Evolutionary conservation across 2,888 invertebrate species (phyloP), one percentile per base, ranked within the genome.

Genomic region (Dyspetes luteomarginatus): DNA sequence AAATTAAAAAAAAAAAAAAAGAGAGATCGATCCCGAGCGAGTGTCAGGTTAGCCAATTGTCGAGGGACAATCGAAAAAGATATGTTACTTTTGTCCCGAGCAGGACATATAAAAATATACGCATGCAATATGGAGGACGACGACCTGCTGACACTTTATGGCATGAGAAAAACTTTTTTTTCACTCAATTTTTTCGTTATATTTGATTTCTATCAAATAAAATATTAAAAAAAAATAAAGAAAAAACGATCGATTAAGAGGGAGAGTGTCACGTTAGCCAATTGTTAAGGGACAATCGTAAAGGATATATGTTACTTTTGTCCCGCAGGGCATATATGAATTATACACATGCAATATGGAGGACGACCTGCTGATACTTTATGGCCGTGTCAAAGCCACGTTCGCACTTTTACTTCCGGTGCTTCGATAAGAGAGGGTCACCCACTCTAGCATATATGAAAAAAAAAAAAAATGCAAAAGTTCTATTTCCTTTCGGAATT

Each of bases 281-380:
- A 83, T 81, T 78, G 82, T 74, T 65, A 43, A 50, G 80, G 71
- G 75, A 82, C 82, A 83, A 83, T 82, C 80, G 80, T 83, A 83
- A 82, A 84, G 22, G 50, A 45, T 45, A 45, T 45, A n/a, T n/a
- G 50, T 50, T 22, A 22, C 3, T 22, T 22, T 22, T 7, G 9
- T 22, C 9, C 50, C 12, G 50, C 22, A 4, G 22, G 22, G 22
- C 5, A 50, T 22, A 50, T 22, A 22, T 4, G 1, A 19, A 50
- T 4, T n/a, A 50, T 50, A 50, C 17, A 4, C 15, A 45, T 45
- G 45, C 7, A 36, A 12, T 45, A 45, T 45, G n/a, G 3, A 22
- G 17, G 50, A 50, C 4, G 50, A 19, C 15, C 4, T 4, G 45
- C 45, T n/a, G 45, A 50, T 22, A 17, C 22, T 50, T 50, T 50